Conservation (phyloP, 2,113 vertebrate species). For the Reinhardtius hippoglossoides region DNA sequence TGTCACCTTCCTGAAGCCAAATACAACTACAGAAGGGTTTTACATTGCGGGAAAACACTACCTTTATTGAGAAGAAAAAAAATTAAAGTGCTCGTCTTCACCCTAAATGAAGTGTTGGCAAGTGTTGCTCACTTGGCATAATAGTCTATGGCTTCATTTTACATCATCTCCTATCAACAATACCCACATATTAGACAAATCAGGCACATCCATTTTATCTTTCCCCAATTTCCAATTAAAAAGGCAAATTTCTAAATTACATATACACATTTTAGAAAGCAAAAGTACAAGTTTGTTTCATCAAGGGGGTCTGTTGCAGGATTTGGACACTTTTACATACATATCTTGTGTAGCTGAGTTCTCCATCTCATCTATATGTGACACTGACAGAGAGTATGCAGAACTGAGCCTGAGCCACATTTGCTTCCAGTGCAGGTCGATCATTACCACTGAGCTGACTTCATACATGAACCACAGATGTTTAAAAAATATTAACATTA, state of each 20-base stretch:
- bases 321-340: neutral
- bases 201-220: neutral
- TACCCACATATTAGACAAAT: neutral
- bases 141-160: constrained; percentile 16
- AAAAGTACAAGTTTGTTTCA: neutral
- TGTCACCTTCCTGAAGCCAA: constrained; percentile 9
- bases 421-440: too few relatives aligned
- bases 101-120: neutral
- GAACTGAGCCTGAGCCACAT: neutral
- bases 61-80: neutral
- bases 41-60: neutral
- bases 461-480: too few relatives aligned
- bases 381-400: neutral
- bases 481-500: neutral
- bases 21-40: neutral
- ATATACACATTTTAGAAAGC: constrained; percentile 20
- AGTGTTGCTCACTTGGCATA: constrained; percentile 8
- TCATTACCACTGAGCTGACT: too few relatives aligned
- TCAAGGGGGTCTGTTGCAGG: neutral
- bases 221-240: too few relatives aligned
- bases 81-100: constrained; percentile 44
- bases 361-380: neutral
- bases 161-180: neutral
- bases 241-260: constrained; percentile 10
- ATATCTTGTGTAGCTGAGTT: neutral